Conservation (phyloP, 2,113 vertebrate species). For the Aleadryas rufinucha region DNA sequence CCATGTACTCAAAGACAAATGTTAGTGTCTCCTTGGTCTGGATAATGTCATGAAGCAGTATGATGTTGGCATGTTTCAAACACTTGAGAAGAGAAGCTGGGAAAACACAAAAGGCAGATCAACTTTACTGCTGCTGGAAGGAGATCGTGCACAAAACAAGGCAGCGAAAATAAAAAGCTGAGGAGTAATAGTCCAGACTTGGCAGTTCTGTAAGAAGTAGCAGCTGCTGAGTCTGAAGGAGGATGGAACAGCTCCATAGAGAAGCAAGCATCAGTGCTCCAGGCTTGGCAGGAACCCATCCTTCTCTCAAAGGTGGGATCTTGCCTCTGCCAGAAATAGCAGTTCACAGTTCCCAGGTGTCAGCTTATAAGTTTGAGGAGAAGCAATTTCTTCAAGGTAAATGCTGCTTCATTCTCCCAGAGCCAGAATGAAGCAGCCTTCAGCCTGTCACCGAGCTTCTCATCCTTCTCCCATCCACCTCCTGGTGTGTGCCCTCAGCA, state of each 20-base stretch:
- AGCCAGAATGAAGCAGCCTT: not conserved
- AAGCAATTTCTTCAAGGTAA: not conserved
- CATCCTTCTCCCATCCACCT: not conserved
- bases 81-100: constrained; percentile 86
- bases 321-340: not conserved
- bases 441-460: not conserved
- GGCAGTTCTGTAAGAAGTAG: not conserved
- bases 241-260: not conserved
- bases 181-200: not conserved
- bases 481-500: not conserved
- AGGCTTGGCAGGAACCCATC: not conserved
- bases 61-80: constrained; percentile 89
- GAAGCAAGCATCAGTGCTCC: not conserved
- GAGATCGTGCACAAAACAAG: not conserved
- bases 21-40: constrained; percentile 86
- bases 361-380: not conserved
- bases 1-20: constrained; percentile 91
- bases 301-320: not conserved
- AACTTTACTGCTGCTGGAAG: not conserved
- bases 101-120: constrained; percentile 37
- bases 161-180: not conserved
- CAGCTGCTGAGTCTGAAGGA: not conserved
- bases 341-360: not conserved
- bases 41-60: constrained; percentile 90
- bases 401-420: not conserved